Percentiles rank a stretch among this genome's conserved stretches.
These are phyloP conservation scores for Mactromeris polynyma DNA, from an alignment of 2,888 invertebrate genomes.

Conservation along the genomic window DNA sequence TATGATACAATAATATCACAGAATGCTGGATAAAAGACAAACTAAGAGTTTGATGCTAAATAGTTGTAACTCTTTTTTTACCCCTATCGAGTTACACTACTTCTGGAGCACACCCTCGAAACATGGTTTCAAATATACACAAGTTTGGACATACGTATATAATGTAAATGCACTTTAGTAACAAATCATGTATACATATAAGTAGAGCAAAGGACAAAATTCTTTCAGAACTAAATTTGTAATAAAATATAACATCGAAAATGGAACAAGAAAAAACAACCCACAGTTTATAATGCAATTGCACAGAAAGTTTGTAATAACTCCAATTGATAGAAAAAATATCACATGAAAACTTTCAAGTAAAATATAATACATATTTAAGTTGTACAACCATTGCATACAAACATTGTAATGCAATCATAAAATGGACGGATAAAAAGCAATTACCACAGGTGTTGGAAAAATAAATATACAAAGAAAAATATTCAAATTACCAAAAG, in stretches of 20 bases:
- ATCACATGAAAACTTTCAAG: neutral
- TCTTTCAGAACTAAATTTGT: neutral
- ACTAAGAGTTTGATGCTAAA: too few relatives aligned
- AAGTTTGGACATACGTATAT: neutral
- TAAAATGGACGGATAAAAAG: neutral
- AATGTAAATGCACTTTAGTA: slow-evolving; percentile 6
- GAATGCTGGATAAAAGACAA: too few relatives aligned
- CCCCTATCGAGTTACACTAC: too few relatives aligned
- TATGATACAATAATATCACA: too few relatives aligned
- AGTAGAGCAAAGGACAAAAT: neutral
- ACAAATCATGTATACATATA: neutral
- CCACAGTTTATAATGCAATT: neutral
- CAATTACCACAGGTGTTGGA: neutral
- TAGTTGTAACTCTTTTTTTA: too few relatives aligned
- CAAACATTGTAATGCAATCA: neutral
- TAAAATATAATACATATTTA: neutral
- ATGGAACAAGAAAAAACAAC: neutral
- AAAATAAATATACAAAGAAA: neutral
- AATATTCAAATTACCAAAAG: neutral
- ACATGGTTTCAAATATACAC: neutral
- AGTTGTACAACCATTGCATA: neutral
- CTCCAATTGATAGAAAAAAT: neutral
- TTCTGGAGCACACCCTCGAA: too few relatives aligned
- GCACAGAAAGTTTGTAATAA: neutral
- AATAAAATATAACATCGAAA: neutral